Percentiles rank a stretch among this genome's conserved stretches.
phyloP scores from a whole-genome alignment of 1,140 invertebrate genomes.

The Lordiphosa mommai region DNA sequence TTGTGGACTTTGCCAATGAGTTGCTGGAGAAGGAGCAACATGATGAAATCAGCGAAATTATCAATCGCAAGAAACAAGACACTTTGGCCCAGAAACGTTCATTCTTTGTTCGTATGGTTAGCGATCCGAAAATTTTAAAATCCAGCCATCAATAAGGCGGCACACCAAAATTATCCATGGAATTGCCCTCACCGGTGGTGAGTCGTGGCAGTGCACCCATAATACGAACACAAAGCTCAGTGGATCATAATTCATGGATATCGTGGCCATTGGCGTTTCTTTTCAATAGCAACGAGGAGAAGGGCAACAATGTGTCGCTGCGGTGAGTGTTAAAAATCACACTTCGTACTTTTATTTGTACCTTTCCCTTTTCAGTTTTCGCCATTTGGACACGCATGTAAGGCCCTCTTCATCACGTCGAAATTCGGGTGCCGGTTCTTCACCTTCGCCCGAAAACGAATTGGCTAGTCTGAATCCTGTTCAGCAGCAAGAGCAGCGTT shows the following conservation, averaged over 20 bases:
- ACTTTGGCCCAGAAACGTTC: slow-evolving; percentile 93
- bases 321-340: slow-evolving; percentile 82
- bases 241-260: slow-evolving; percentile 87
- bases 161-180: slow-evolving; percentile 80
- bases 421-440: slow-evolving; percentile 81
- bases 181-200: slow-evolving; percentile 78
- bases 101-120: slow-evolving; percentile 98
- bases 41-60: slow-evolving; percentile 85
- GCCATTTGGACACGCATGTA: slow-evolving; percentile 89
- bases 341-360: neutral
- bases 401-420: slow-evolving; percentile 80
- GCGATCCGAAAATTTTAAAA: slow-evolving; percentile 98
- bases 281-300: slow-evolving; percentile 85
- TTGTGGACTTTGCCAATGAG: slow-evolving; percentile 91
- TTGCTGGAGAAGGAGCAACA: slow-evolving; percentile 87
- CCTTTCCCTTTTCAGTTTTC: slow-evolving; percentile 82
- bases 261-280: slow-evolving; percentile 93
- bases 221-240: slow-evolving; percentile 80
- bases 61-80: slow-evolving; percentile 84
- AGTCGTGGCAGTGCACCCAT: slow-evolving; percentile 80
- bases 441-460: slow-evolving; percentile 84
- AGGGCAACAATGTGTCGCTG: slow-evolving; percentile 87
- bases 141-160: slow-evolving; percentile 89
- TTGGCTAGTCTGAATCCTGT: slow-evolving; percentile 43
- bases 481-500: slow-evolving; percentile 50